Base-by-base conservation (phyloP, 2,888 invertebrate genomes). In the Erpobdella octoculata region DNA sequence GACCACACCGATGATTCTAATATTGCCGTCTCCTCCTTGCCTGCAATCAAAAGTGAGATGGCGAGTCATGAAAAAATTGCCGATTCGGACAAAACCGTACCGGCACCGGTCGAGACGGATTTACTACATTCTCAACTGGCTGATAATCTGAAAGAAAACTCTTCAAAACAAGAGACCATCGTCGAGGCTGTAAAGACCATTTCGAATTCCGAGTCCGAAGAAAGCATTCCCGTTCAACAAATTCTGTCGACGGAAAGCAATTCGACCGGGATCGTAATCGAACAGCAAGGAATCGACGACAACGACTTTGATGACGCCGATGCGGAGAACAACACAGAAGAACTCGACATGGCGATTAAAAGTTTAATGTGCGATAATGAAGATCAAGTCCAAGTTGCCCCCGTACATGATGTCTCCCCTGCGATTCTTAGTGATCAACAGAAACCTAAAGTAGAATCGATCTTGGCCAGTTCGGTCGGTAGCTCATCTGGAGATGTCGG, bases 61-160 rank as follows among this genome's bases (percentile, higher is more conserved):
- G n/a, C n/a, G n/a, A n/a, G n/a, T n/a, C n/a, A n/a, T n/a, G n/a
- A n/a, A n/a, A n/a, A n/a, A n/a, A n/a, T n/a, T n/a, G n/a, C n/a
- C n/a, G n/a, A n/a, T n/a, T n/a, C n/a, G n/a, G n/a, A n/a, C n/a
- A n/a, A n/a, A n/a, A n/a, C n/a, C n/a, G n/a, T n/a, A n/a, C n/a
- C n/a, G n/a, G n/a, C n/a, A n/a, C n/a, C n/a, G n/a, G n/a, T n/a
- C n/a, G n/a, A n/a, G n/a, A 15, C 38, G 64, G 31, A 38, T 38
- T 38, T 33, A 28, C 9, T 28, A 15, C 37, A 64, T 25, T 9
- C 6, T 37, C 36, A 46, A 28, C 46, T 38, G 1, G 72, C 59
- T 2, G 73, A 72, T 35, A 73, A 73, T 41, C 62, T 73, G 41
- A 72, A 72, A 66, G 72, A 73, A 28, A 69, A 66, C 1, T 69